Evolutionary conservation across 23 tunicate genomes (phyloP).

Genomic region (Halocynthia roretzi): DNA sequence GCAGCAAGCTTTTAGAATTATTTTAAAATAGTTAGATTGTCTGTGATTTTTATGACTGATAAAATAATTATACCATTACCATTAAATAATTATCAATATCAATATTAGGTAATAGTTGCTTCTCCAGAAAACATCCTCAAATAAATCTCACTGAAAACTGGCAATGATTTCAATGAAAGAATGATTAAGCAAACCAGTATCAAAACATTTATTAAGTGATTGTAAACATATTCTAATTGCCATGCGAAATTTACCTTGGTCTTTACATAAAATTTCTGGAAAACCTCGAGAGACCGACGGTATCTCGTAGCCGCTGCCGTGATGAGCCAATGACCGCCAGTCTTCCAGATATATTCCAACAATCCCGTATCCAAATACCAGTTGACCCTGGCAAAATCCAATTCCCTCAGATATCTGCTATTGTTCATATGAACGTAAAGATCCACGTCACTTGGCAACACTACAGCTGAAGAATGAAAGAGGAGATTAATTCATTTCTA

Average conservation of each 20-base stretch:
- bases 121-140: not conserved
- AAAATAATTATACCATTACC: not conserved
- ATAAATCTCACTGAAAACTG: not conserved
- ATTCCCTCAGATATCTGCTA: slow-evolving; percentile 36
- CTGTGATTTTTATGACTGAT: no score
- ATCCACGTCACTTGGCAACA: slow-evolving; percentile 51
- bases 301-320: slow-evolving; percentile 35
- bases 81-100: no score
- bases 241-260: slow-evolving; percentile 41
- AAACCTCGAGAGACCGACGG: slow-evolving; percentile 39
- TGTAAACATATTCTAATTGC: not conserved
- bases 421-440: slow-evolving; percentile 68
- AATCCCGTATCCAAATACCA: slow-evolving; percentile 38
- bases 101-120: no score
- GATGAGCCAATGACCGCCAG: slow-evolving; percentile 16
- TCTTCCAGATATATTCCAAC: not conserved
- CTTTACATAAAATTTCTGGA: slow-evolving; percentile 35
- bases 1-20: no score
- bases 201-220: not conserved
- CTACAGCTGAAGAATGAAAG: slow-evolving; percentile 27
- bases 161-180: not conserved
- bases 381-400: slow-evolving; percentile 48
- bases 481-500: not conserved
- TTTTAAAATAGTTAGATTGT: no score
- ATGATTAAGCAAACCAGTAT: not conserved